phyloP scores from a whole-genome alignment of 2,888 invertebrate species.

The Pharmacophagus antenor region DNA sequence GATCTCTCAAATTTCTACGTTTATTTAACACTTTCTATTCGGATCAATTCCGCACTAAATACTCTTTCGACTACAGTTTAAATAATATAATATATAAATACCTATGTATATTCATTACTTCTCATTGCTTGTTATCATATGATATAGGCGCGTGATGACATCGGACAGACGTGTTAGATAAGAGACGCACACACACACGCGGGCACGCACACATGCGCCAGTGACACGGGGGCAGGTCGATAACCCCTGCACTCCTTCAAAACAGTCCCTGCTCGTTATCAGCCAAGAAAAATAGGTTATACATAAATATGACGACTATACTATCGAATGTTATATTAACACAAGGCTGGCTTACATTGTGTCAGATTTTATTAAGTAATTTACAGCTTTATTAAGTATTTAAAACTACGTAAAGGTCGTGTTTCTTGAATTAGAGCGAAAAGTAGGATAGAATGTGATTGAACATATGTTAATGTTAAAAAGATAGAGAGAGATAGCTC shows the following conservation, averaged over 20 bases:
- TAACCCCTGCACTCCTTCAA: conserved; percentile 13
- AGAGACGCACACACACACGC: conserved; percentile 18
- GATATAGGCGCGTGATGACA: conserved; percentile 15
- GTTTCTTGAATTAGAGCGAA: not conserved
- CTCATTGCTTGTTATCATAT: not conserved
- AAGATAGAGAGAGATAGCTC: too few species aligned
- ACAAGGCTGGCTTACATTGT: not conserved
- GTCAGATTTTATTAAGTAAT: too few species aligned
- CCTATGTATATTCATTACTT: not conserved
- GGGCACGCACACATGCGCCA: too few species aligned
- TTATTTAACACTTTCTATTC: too few species aligned
- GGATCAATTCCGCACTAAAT: too few species aligned
- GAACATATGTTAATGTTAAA: too few species aligned
- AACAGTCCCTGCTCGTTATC: conserved; percentile 16
- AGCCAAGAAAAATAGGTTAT: conserved; percentile 30
- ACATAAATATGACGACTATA: conserved; percentile 2
- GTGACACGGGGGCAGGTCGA: conserved; percentile 5
- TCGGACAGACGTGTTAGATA: conserved; percentile 22
- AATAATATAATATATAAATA: too few species aligned
- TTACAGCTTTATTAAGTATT: too few species aligned
- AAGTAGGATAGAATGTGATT: too few species aligned
- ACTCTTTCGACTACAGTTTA: too few species aligned
- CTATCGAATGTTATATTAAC: not conserved
- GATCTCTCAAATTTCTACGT: too few species aligned
- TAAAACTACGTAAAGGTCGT: not conserved